Base-by-base conservation (phyloP, 2,113 vertebrate genomes). In the Tichodroma muraria region DNA sequence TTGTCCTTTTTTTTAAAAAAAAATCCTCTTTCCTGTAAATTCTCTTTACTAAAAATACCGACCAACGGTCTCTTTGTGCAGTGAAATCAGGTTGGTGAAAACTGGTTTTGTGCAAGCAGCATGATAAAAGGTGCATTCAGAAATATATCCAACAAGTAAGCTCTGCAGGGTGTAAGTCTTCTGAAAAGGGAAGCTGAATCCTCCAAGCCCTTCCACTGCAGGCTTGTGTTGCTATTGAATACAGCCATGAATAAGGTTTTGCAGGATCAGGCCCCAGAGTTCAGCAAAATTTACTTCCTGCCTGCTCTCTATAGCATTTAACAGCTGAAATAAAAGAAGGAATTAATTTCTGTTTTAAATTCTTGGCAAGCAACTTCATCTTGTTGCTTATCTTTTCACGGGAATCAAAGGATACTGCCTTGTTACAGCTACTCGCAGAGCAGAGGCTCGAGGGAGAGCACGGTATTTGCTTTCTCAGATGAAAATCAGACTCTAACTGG, bases 381-480 rank as follows among this genome's bases (percentile, higher is more conserved):
- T 97, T 10, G 6, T 94, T 93, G 91, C 83, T 95, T 91, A 97
- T 91, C 95, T 97, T 94, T 95, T 89, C 79, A 85, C 9, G 15
- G 54, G 78, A 80, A 85, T 90, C 79, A 69, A 93, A 94, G 65
- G 89, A 92, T 69, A 42, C 66, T 95, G 64, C 69, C 80, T 93
- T 6, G 33, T 85, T 92, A 96, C 86, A 95, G 91, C 60, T 80
- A 85, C 85, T 93, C 1, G 0, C 2, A 24, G 89, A 89, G 56
- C 44, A 78, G 33, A 60, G 75, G 60, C 91, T 94, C 3, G 1
- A 94, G 93, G 90, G 86, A 97, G 91, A 92, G 72, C 94, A 78
- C 87, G 70, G 70, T 93, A 72, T 96, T 97, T 97, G 95, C 86
- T 97, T 95, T 93, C 94, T 96, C 93, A 91, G 91, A 94, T 96